These are phyloP conservation scores for Biston stratarius DNA, from an alignment of 2,888 invertebrate genomes.

Conservation along the genomic window DNA sequence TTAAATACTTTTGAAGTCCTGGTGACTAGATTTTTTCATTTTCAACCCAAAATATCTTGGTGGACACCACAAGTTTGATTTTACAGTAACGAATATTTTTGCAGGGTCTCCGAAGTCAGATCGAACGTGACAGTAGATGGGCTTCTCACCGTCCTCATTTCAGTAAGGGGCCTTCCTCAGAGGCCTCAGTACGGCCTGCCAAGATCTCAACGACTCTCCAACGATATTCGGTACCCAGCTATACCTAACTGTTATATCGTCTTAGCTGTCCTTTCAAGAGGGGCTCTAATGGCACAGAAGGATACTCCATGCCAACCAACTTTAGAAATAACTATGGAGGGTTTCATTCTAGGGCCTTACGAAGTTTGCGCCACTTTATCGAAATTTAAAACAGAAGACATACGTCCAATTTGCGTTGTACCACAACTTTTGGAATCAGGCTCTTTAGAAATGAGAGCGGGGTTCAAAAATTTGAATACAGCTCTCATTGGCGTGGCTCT, in stretches of 20 bases:
- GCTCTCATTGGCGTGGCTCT: conserved; percentile 82
- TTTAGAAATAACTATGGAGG: conserved; percentile 86
- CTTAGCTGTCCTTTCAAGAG: conserved; percentile 87
- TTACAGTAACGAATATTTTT: conserved; percentile 45
- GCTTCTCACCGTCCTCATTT: conserved; percentile 74
- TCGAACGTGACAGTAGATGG: conserved; percentile 81
- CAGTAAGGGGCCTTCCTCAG: conserved; percentile 71
- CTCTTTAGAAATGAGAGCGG: conserved; percentile 78
- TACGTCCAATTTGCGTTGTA: conserved; percentile 86
- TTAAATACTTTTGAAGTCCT: neutral
- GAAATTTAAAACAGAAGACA: conserved; percentile 69
- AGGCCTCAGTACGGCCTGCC: conserved; percentile 65
- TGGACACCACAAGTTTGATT: no score
- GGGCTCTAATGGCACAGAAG: conserved; percentile 87
- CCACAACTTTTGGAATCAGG: conserved; percentile 82
- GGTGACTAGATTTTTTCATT: no score
- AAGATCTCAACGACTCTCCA: conserved; percentile 70
- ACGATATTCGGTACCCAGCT: conserved; percentile 73
- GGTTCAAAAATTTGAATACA: conserved; percentile 72
- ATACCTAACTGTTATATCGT: conserved; percentile 85
- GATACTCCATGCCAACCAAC: conserved; percentile 88
- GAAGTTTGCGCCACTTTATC: conserved; percentile 88
- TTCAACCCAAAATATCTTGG: no score
- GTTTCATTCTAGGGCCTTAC: conserved; percentile 88
- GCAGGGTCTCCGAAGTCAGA: conserved; percentile 79